Evolutionary conservation across 2,797 vertebrate species (phyloP).

Genomic region (Pygocentrus nattereri): DNA sequence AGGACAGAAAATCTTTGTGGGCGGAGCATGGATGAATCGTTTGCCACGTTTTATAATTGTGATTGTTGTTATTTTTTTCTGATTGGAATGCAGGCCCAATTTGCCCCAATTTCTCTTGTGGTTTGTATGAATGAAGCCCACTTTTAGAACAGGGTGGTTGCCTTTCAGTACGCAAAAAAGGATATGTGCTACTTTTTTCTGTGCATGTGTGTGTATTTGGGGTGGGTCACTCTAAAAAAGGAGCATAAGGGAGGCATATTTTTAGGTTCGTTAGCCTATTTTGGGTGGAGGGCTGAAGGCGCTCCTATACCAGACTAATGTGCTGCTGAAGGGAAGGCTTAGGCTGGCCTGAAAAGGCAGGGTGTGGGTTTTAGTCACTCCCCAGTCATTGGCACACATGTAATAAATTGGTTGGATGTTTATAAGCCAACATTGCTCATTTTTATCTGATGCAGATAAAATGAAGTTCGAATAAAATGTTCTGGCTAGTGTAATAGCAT

Average conservation of each 20-base stretch:
- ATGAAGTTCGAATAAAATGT: too few species aligned
- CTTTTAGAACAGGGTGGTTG: conserved; percentile 27
- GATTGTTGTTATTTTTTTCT: not conserved
- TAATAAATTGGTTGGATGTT: not conserved
- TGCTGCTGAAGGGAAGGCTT: conserved; percentile 5
- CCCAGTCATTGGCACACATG: not conserved
- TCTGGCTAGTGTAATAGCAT: too few species aligned
- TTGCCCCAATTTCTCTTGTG: not conserved
- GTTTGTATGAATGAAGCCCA: conserved; percentile 24
- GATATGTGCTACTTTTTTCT: conserved; percentile 54
- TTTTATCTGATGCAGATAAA: too few species aligned
- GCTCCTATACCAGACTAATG: not conserved
- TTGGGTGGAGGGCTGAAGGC: conserved; percentile 40
- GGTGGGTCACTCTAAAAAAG: conserved; percentile 47
- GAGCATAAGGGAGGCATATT: conserved; percentile 36
- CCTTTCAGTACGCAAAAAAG: conserved; percentile 35
- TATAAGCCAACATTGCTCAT: not conserved
- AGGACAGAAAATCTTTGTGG: too few species aligned
- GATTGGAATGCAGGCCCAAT: not conserved
- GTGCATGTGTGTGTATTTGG: conserved; percentile 47
- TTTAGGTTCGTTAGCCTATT: conserved; percentile 46
- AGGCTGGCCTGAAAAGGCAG: not conserved
- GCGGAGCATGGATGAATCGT: not conserved
- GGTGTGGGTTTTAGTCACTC: not conserved
- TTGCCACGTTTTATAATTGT: not conserved